Conservation (phyloP, 2,797 vertebrate species). For the Dendrocincla tyrannina region DNA sequence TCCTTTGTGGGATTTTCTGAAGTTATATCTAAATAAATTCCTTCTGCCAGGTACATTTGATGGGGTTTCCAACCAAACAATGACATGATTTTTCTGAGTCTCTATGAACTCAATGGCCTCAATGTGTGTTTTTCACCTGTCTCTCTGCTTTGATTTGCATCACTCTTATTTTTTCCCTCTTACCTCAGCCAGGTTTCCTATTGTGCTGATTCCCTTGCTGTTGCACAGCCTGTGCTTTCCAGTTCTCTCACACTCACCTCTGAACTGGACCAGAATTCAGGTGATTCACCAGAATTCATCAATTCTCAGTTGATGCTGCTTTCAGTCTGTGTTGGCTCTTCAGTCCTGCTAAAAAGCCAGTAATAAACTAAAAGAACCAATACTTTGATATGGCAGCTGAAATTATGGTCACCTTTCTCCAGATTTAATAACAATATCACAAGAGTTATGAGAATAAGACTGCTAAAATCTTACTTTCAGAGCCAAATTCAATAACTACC, state of each 20-base stretch:
- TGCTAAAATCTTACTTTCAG: not conserved
- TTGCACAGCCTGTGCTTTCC: not conserved
- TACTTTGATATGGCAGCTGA: not conserved
- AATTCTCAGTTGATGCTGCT: not conserved
- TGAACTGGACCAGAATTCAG: not conserved
- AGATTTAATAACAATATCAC: not conserved
- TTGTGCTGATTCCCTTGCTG: not conserved
- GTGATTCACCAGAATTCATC: too few relatives aligned
- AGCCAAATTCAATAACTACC: not conserved
- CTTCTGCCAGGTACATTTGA: not conserved
- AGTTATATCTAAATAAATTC: constrained; percentile 2
- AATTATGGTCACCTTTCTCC: not conserved
- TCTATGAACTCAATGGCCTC: not conserved
- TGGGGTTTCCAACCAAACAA: not conserved
- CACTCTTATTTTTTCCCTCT: not conserved
- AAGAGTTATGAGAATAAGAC: not conserved
- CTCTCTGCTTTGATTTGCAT: not conserved
- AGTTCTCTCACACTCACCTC: not conserved
- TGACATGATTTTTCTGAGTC: not conserved
- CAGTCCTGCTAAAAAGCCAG: not conserved
- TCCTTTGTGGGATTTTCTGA: not conserved
- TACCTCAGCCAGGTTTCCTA: not conserved
- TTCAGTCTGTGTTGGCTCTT: not conserved
- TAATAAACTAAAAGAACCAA: not conserved
- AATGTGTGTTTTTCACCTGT: not conserved